Evolutionary conservation across 1,140 invertebrate genomes (phyloP), one percentile per base, ranked within the genome.

Genomic region (Cyphomyrmex costatus): DNA sequence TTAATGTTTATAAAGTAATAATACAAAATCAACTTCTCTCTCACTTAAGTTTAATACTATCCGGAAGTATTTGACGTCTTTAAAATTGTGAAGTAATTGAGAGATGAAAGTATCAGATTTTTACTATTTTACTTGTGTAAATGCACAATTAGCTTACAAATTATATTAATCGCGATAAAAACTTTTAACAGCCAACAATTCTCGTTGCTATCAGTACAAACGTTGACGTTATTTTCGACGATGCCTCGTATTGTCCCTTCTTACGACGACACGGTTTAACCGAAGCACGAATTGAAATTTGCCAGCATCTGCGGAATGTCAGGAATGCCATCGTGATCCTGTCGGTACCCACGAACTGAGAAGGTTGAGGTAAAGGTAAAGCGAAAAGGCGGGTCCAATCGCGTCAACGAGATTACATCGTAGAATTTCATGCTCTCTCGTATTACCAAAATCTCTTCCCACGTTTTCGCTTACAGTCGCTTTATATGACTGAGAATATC

Each of bases 261-360:
- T 36, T 58, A 82, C 27, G 36, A 60, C 68, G 53, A 46, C 66
- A 53, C 53, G 79, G 53, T 83, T 74, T 73, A 83, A 83, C 79
- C 79, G 66, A 61, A 60, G 68, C 42, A 74, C 68, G 79, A 83
- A 83, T 83, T 83, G 79, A 83, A 83, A 83, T 83, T 83, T 74
- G 68, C 68, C 68, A 56, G 79, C 68, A 83, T 83, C 36, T 30
- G 56, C 53, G 79, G 79, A 83, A 83, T 33, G 79, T 60, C 53
- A 83, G 68, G 79, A 83, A 83, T 74, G 79, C 36, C 53, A 53
- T 42, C 79, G 68, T 73, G 53, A 83, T 82, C 46, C 79, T 60
- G 79, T 73, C 68, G 79, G 66, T 82, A 83, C 58, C 79, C 68
- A 46, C 42, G 68, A 73, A 42, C 27, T 12, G 24, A 36, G 21